Percentiles rank a stretch among this genome's conserved stretches.
phyloP scores from a whole-genome alignment of 2,797 vertebrate genomes.

The Gymnothorax javanicus region DNA sequence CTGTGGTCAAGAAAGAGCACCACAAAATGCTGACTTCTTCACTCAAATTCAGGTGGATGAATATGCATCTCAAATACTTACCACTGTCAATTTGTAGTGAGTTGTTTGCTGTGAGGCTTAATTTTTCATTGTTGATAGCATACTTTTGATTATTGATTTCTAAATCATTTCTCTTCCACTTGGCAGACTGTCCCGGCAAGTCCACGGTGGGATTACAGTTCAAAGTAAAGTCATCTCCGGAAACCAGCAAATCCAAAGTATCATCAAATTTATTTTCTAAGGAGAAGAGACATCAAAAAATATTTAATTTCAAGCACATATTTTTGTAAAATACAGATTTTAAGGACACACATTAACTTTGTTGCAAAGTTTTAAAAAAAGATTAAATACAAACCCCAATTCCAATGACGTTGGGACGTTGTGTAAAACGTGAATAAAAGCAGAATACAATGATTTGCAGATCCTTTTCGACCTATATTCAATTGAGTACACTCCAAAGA shows the following conservation, averaged over 20 bases:
- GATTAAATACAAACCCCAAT: too few species aligned
- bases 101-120: slow-evolving; percentile 37
- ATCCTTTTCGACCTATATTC: too few species aligned
- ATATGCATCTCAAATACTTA: slow-evolving; percentile 45
- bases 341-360: neutral
- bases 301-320: neutral
- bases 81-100: slow-evolving; percentile 53
- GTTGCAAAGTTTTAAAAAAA: neutral
- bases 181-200: neutral
- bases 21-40: neutral
- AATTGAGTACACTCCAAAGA: too few species aligned
- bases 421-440: too few species aligned
- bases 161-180: neutral
- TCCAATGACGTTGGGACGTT: too few species aligned
- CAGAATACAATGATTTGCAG: too few species aligned
- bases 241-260: neutral
- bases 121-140: neutral
- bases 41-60: neutral
- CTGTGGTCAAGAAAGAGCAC: neutral
- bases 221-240: slow-evolving; percentile 46
- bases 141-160: slow-evolving; percentile 15
- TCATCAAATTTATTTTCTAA: slow-evolving; percentile 29
- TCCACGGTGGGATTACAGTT: slow-evolving; percentile 35
- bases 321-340: neutral
- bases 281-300: neutral